Evolutionary conservation across 2,888 invertebrate genomes (phyloP).

Genomic region (Drosophila lutescens): DNA sequence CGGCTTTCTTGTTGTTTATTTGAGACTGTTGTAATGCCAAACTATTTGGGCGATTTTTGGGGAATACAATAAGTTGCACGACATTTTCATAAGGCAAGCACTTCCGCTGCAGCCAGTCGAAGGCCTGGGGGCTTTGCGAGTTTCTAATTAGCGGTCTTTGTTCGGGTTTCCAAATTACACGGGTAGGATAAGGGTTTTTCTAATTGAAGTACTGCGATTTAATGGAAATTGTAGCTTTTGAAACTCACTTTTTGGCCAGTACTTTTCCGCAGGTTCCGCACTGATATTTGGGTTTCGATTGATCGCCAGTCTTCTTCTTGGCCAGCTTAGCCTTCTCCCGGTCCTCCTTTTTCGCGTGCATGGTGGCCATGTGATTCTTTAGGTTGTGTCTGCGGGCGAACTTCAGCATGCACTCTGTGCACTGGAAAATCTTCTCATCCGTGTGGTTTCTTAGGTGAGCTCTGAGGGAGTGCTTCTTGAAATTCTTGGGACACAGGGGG

Average conservation of each 20-base stretch:
- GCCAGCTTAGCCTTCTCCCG: background rate
- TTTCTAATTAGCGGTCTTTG: constrained; percentile 55
- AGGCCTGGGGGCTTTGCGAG: constrained; percentile 37
- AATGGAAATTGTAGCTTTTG: background rate
- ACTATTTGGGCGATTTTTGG: constrained; percentile 47
- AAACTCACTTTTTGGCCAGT: constrained; percentile 85
- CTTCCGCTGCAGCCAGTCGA: constrained; percentile 14
- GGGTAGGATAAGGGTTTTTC: too few species aligned
- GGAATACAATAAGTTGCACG: constrained; percentile 62
- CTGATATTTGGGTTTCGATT: constrained; percentile 40
- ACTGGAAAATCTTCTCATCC: constrained; percentile 89
- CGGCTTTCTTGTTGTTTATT: constrained; percentile 45
- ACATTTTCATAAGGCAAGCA: constrained; percentile 53
- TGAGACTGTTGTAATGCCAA: constrained; percentile 34
- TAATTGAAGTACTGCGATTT: background rate
- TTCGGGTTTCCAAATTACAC: background rate
- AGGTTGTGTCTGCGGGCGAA: constrained; percentile 89
- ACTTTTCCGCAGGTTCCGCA: constrained; percentile 85
- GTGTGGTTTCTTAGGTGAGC: constrained; percentile 90
- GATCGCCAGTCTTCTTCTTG: background rate
- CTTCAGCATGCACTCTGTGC: constrained; percentile 87
- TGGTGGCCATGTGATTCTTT: constrained; percentile 86
- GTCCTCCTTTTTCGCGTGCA: constrained; percentile 81
- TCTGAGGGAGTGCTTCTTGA: constrained; percentile 88
- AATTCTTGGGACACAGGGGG: constrained; percentile 88